Percentiles rank a stretch among this genome's conserved stretches.
Evolutionary conservation across 30 jellyfish, hydroid and myxozoan species (phyloP).

Genomic region (Pseudorhiza aurosa): DNA sequence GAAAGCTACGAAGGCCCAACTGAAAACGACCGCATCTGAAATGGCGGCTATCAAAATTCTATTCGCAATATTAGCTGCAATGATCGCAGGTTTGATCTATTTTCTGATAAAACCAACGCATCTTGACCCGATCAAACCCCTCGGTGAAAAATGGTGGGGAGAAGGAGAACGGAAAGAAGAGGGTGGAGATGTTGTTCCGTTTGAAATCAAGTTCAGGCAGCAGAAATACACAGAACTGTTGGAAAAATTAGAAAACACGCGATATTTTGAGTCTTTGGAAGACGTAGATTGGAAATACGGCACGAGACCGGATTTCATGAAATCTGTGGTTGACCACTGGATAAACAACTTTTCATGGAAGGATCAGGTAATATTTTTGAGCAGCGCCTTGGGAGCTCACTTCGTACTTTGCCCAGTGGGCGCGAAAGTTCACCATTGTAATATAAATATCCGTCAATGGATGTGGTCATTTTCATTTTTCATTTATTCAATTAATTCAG

Average conservation of each 20-base stretch:
- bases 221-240: constrained; percentile 3
- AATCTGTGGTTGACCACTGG: constrained; percentile 48
- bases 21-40: too few relatives aligned
- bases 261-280: constrained; percentile 44
- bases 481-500: too few relatives aligned
- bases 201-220: constrained; percentile 13
- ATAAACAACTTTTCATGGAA: constrained; percentile 49
- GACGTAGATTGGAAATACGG: constrained; percentile 47
- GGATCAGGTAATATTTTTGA: constrained; percentile 51
- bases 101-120: constrained; percentile 1
- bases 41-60: constrained; percentile 25
- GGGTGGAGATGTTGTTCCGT: constrained; percentile 23
- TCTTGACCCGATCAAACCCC: constrained; percentile 11
- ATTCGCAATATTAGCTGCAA: constrained; percentile 17
- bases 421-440: too few relatives aligned
- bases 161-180: constrained; percentile 45
- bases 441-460: too few relatives aligned
- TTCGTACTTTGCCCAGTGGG: too few relatives aligned
- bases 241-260: constrained; percentile 17
- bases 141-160: constrained; percentile 65
- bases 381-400: too few relatives aligned
- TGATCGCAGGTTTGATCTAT: constrained; percentile 1
- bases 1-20: too few relatives aligned
- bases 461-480: too few relatives aligned
- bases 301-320: constrained; percentile 45